Base-by-base conservation (phyloP, 2,888 invertebrate species). In the Platerodrilus igneus region DNA sequence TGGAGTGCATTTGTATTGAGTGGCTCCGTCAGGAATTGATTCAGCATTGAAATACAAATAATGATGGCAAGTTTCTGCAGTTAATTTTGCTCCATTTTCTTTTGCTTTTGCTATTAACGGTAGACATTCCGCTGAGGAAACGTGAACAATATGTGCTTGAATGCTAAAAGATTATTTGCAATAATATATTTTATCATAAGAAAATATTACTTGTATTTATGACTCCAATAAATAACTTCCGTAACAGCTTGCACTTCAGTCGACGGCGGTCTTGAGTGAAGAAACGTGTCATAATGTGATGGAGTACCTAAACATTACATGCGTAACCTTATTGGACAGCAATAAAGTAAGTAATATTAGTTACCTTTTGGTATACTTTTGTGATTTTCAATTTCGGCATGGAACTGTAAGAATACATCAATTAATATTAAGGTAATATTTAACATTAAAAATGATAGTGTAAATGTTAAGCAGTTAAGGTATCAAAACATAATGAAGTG, bases 41-140 rank as follows among this genome's bases (percentile, higher is more conserved):
- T 82, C 81, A 1, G 83, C 73, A 25, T 71, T 69, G 17, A 86
- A 65, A 1, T 74, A 71, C 15, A 86, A 66, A 60, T 85, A 85
- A 60, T 85, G 86, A 50, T 81, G 79, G 58, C 85, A 85, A 1
- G 84, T 86, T 63, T 84, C 85, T 0, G 77, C 80, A 0, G 81
- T 81, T 40, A 85, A 66, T 1, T 74, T 75, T 0, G 70, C 72
- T 3, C 76, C 75, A 56, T 71, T 72, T 10, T 53, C 52, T 33
- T 78, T 75, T 2, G 76, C 75, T 30, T 71, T 61, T 20, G 68
- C 64, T 29, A 84, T 65, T n/a, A 79, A 50, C 0, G 77, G 73
- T 14, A 84, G 63, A 1, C 77, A 77, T 5, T 72, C 71, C 0
- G 77, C 73, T 1, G 81, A 69, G 27, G 84, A 83, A 5, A 85